A percentile compares a stretch with the other conserved stretches of the same genome.
phyloP scores from a whole-genome alignment of 2,888 invertebrate species.

The Unio delphinus region DNA sequence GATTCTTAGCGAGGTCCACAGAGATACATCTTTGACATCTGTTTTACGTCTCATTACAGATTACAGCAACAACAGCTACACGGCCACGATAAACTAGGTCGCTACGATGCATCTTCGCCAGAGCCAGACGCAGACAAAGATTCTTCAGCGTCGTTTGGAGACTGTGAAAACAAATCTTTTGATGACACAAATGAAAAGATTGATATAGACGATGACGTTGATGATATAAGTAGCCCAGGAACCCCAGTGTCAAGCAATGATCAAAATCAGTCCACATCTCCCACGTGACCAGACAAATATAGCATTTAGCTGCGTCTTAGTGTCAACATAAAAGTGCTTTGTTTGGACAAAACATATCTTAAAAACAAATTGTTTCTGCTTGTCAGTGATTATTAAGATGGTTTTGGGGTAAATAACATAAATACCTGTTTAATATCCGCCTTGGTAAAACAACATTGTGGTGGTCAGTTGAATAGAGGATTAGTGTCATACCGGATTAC shows the following conservation, averaged over 20 bases:
- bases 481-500: no score
- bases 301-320: no score
- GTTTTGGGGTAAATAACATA: no score
- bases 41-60: conserved; percentile 19
- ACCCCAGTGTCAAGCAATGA: conserved; percentile 19
- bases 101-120: conserved; percentile 41
- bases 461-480: no score
- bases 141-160: conserved; percentile 37
- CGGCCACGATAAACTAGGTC: conserved; percentile 32
- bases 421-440: no score
- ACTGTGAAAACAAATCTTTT: conserved; percentile 28
- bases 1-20: background rate
- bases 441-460: no score
- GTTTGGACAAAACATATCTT: no score
- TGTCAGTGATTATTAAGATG: no score
- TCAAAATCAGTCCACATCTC: conserved; percentile 16
- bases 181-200: conserved; percentile 45
- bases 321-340: no score
- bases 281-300: conserved; percentile 23
- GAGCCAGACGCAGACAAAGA: conserved; percentile 16
- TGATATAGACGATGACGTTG: conserved; percentile 42
- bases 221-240: conserved; percentile 20
- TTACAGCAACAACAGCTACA: conserved; percentile 28
- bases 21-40: conserved; percentile 6
- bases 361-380: no score